phyloP scores from a whole-genome alignment of 2,888 invertebrate genomes.

The Perdita meconis region DNA sequence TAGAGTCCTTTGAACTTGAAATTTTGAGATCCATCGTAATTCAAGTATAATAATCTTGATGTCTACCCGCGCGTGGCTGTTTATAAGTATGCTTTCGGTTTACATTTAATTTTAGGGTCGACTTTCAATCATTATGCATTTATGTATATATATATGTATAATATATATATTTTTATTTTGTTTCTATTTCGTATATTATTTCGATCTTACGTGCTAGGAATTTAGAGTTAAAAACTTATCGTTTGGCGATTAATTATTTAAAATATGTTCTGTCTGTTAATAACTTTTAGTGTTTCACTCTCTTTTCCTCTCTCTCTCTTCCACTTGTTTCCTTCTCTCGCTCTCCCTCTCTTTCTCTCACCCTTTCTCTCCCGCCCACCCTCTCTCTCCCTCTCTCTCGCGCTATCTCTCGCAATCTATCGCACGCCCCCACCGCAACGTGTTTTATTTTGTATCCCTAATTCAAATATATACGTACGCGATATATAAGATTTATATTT shows the following conservation, averaged over 20 bases:
- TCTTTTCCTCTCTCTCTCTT: conserved; percentile 38
- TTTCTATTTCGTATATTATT: conserved; percentile 73
- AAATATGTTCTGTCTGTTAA: conserved; percentile 81
- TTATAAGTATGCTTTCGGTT: conserved; percentile 65
- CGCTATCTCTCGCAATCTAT: conserved; percentile 39
- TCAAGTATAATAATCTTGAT: conserved; percentile 61
- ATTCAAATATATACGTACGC: conserved; percentile 68
- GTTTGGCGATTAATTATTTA: conserved; percentile 84
- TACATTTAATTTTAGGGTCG: conserved; percentile 82
- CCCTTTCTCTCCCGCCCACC: conserved; percentile 12
- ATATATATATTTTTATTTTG: conserved; percentile 50
- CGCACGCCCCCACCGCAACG: conserved; percentile 57
- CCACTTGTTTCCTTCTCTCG: conserved; percentile 25
- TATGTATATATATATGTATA: conserved; percentile 66
- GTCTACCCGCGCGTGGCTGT: conserved; percentile 50
- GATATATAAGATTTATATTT: conserved; percentile 70
- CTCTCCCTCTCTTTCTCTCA: conserved; percentile 6
- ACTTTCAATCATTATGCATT: conserved; percentile 81
- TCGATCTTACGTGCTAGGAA: conserved; percentile 79
- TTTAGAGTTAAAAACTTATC: conserved; percentile 81
- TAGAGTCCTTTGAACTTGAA: conserved; percentile 33
- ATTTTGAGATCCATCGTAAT: conserved; percentile 58
- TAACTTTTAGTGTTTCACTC: conserved; percentile 54
- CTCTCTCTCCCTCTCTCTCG: no score
- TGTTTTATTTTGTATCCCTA: conserved; percentile 40